Percentiles rank a stretch among this genome's conserved stretches.
Conservation (phyloP, 2,113 vertebrate genomes). For the Oxyura jamaicensis region DNA sequence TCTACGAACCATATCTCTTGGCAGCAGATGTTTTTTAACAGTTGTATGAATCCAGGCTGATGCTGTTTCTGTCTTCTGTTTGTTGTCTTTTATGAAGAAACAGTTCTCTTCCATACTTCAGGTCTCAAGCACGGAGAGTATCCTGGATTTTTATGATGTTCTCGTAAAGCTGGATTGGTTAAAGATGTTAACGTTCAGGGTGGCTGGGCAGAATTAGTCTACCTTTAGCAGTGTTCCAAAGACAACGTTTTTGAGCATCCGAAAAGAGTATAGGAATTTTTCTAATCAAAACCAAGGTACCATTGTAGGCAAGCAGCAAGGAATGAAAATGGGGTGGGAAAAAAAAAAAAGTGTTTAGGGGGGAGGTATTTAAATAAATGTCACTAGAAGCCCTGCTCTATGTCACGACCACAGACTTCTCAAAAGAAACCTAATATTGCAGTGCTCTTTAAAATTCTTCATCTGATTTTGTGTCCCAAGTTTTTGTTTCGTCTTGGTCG, state of each 20-base stretch:
- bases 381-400: not conserved
- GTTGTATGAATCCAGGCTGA: not conserved
- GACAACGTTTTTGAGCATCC: not conserved
- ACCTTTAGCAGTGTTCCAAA: not conserved
- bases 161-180: not conserved
- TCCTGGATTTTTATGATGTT: not conserved
- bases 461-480: not conserved
- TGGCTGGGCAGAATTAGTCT: not conserved
- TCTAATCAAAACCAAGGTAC: not conserved
- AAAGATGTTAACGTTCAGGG: not conserved
- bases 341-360: not conserved
- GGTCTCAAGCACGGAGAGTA: accelerated
- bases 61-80: conserved; percentile 1
- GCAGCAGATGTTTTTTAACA: conserved; percentile 11
- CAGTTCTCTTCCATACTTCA: not conserved
- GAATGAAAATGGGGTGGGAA: not conserved
- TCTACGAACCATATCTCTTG: not conserved
- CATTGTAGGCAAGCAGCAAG: not conserved
- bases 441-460: not conserved
- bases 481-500: not conserved
- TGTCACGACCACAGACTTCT: not conserved
- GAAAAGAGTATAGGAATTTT: not conserved
- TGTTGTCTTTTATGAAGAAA: not conserved
- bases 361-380: not conserved
- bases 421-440: not conserved